Evolutionary conservation across 2,113 vertebrate species (phyloP), one percentile per base, ranked within the genome.

Genomic region (Sporophila hypoxantha): DNA sequence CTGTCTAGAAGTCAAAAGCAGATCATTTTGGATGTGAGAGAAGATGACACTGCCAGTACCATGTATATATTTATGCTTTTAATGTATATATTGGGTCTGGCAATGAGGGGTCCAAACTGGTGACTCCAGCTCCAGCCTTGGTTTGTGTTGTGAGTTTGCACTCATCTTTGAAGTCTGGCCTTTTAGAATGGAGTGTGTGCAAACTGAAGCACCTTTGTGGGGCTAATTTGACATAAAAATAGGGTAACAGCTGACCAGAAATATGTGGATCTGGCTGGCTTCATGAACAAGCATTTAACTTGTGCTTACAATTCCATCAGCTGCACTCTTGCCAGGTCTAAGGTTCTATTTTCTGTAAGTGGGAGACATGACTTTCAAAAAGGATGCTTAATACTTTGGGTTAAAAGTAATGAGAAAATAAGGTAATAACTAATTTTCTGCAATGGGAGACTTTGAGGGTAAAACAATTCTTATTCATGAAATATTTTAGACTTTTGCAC

Each of bases 1-100:
- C 34, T 77, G 34, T 87, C 69, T 85, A 71, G 18, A 75, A 91
- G 39, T 91, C 82, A 85, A 85, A 88, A 81, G 32, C 66, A 94
- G 85, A 68, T 65, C 8, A 80, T 94, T 91, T 69, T 37, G 37
- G 26, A 87, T 78, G 68, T 88, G 87, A 74, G 44, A 87, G 61
- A 77, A 87, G 49, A 77, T 62, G 53, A 65, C 34, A 61, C 39
- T 85, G 87, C 66, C 87, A 75, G 49, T 77, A 75, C 75, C 41
- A 66, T 64, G 19, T 87, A 89, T 80, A 88, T 77, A 76, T 87
- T 91, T 91, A 87, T 53, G 55, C 42, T 91, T 86, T 52, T 32
- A 64, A 57, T 61, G 49, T 91, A 70, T 89, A 70, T 82, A 50
- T 46, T 87, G 26, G 53, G 68, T 68, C 73, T 87, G 66, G 69